These are phyloP conservation scores for Siniperca undulata DNA, from an alignment of 2,797 vertebrate species.

Conservation along the genomic window DNA sequence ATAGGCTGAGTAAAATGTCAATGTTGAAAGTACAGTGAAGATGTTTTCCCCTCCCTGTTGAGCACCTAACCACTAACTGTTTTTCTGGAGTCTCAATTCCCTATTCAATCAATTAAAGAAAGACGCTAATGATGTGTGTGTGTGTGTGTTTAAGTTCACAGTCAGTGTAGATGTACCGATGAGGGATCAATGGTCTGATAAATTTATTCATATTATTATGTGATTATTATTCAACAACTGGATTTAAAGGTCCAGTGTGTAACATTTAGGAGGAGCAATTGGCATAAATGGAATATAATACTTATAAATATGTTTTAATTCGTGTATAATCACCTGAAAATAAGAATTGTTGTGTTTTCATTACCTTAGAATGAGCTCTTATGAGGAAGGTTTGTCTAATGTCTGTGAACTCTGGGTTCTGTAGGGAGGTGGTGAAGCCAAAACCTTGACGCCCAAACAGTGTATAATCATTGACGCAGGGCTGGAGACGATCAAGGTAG, in stretches of 20 bases:
- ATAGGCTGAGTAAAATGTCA: background rate
- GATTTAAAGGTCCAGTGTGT: background rate
- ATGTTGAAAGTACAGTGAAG: background rate
- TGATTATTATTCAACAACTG: background rate
- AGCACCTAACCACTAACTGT: background rate
- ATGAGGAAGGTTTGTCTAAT: constrained; percentile 5
- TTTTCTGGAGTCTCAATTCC: background rate
- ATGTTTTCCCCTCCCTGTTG: background rate
- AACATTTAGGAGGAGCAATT: too few species aligned
- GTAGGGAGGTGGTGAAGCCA: constrained; percentile 92
- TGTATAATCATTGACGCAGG: constrained; percentile 91
- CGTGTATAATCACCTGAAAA: too few species aligned
- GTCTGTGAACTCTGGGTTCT: constrained; percentile 34
- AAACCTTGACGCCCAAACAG: constrained; percentile 94
- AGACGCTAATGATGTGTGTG: background rate
- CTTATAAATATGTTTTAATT: too few species aligned
- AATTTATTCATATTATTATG: background rate
- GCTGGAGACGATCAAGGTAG: constrained; percentile 95
- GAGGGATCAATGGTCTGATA: background rate
- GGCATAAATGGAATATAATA: too few species aligned
- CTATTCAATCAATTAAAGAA: background rate
- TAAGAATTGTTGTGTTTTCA: too few species aligned
- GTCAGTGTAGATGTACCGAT: background rate
- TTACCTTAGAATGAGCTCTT: background rate
- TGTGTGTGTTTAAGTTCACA: background rate